Conservation (phyloP, 2,113 vertebrate genomes). For the Butorides virescens region DNA sequence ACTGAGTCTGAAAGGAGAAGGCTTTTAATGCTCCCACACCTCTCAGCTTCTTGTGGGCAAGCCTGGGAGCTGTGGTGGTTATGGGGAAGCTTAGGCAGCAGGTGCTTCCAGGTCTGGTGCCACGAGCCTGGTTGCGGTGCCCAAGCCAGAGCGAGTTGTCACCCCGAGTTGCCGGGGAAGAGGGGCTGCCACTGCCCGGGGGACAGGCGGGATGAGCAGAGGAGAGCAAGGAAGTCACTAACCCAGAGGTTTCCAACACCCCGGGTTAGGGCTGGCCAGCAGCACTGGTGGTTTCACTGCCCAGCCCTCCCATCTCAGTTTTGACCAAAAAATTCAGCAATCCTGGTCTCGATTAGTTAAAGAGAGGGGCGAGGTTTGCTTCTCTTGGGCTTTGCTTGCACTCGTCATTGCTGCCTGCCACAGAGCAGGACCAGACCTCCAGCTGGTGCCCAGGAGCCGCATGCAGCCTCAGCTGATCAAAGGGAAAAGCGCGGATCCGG, state of each 20-base stretch:
- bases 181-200: background rate
- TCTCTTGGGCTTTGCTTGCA: background rate
- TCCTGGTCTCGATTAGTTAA: rapidly evolving
- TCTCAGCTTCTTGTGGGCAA: background rate
- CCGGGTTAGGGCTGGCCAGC: background rate
- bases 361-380: background rate
- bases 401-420: rapidly evolving
- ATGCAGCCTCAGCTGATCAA: background rate
- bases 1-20: background rate
- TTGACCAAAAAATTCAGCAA: background rate
- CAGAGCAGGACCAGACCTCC: background rate
- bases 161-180: rapidly evolving
- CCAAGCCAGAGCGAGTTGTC: background rate
- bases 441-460: background rate
- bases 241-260: background rate
- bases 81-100: background rate
- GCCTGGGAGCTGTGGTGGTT: background rate
- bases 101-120: background rate
- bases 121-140: background rate
- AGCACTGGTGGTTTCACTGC: rapidly evolving
- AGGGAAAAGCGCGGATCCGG: rapidly evolving
- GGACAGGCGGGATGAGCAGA: background rate
- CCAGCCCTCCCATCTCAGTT: background rate
- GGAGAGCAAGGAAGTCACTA: background rate
- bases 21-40: background rate